Evolutionary conservation across 2,113 vertebrate species (phyloP), one percentile per base, ranked within the genome.

Genomic region (Sphyrna mokarran): DNA sequence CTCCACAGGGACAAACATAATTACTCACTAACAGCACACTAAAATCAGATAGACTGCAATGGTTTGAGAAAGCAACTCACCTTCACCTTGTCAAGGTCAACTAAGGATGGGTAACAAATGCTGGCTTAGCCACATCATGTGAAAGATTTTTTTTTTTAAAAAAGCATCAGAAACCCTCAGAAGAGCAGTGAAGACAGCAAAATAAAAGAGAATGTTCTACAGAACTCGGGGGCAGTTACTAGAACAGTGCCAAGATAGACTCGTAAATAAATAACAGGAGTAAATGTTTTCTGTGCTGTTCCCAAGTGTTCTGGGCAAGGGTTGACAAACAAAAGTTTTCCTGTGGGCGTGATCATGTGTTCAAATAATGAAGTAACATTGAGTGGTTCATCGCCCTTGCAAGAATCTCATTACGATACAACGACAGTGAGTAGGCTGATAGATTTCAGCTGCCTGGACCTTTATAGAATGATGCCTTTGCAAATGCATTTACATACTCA

Each of bases 401-500:
- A 6, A 93, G 89, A n/a, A 93, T 93, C 61, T 37, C 89, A 93
- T 66, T 93, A 66, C 33, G 20, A 20, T 33, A n/a, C 33, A 66
- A n/a, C 22, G 89, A 22, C 58, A 93, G 89, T 37, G 89, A 66
- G 61, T 16, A 66, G 61, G 58, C 89, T 93, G 89, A 93, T 93
- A 40, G 58, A 93, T 93, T 93, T 93, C 89, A 66, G n/a, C 37
- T 93, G 7, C 29, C 33, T 66, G 33, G 61, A 1, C 33, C 61
- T 33, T 90, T 63, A 63, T 18, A 33, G 87, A 90, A 90, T 61
- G 85, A 87, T 48, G 43, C 16, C 61, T 66, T 63, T 93, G 33
- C 63, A 93, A 93, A 66, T 93, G 58, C 58, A 93, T 93, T 93
- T 33, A 37, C 89, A 93, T 93, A 93, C 61, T 66, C 58, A 66